A percentile compares a stretch with the other conserved stretches of the same genome.
Conservation (phyloP, 2,797 vertebrate species). For the Coreius guichenoti region DNA sequence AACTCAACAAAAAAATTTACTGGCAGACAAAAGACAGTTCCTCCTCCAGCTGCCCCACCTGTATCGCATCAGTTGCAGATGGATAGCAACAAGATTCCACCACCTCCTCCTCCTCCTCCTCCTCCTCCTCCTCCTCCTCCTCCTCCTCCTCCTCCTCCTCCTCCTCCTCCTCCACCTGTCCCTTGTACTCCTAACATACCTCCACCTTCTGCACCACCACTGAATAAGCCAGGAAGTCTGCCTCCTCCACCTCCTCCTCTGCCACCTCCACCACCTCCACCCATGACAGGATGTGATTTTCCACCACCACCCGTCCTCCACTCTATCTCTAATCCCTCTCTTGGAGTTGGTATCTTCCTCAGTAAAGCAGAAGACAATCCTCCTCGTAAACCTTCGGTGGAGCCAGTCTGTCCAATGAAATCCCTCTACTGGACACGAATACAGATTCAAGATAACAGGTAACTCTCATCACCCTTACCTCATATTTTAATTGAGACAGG, state of each 20-base stretch:
- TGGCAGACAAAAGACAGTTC: conserved; percentile 57
- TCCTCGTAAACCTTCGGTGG: conserved; percentile 86
- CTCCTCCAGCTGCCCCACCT: conserved; percentile 55
- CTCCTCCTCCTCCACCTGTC: conserved; percentile 39
- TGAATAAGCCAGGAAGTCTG: conserved; percentile 55
- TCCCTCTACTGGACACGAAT: conserved; percentile 96
- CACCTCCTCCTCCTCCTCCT: conserved; percentile 56
- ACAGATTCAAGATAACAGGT: conserved; percentile 90
- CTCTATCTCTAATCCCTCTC: conserved; percentile 59
- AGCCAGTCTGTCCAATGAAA: conserved; percentile 91
- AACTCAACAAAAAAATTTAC: conserved; percentile 78
- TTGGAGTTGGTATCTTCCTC: conserved; percentile 44
- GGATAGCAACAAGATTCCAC: conserved; percentile 43
- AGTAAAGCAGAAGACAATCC: conserved; percentile 63
- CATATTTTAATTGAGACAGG: not conserved
- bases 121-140: conserved; percentile 55
- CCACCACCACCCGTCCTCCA: conserved; percentile 60
- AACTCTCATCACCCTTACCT: conserved; percentile 42
- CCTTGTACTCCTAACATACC: conserved; percentile 50
- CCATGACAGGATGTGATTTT: conserved; percentile 63
- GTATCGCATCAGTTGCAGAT: conserved; percentile 52
- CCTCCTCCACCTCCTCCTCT: conserved; percentile 49
- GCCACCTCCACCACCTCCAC: conserved; percentile 39
- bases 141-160: conserved; percentile 49
- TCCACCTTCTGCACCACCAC: conserved; percentile 18